phyloP scores from a whole-genome alignment of 1,140 invertebrate genomes.

The Radopholus similis region DNA sequence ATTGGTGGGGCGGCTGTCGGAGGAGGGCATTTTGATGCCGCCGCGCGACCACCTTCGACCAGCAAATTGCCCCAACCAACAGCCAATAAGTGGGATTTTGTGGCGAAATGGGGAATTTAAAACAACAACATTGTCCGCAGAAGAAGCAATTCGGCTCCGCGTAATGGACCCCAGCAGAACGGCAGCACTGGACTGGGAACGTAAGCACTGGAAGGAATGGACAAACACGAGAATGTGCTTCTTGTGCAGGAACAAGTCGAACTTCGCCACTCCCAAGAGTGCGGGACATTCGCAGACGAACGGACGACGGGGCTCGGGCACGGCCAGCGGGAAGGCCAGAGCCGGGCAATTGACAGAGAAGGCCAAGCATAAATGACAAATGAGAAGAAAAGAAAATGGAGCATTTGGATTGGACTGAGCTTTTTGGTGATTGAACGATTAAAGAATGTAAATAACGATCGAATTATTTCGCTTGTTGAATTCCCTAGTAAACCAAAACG shows the following conservation, averaged over 20 bases:
- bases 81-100: background rate
- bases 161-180: no score
- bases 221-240: background rate
- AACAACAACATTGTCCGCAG: background rate
- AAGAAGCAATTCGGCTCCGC: conserved; percentile 10
- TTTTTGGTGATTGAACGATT: no score
- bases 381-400: no score
- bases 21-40: background rate
- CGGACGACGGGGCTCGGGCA: no score
- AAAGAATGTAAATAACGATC: no score
- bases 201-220: background rate
- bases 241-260: background rate
- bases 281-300: no score
- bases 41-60: background rate
- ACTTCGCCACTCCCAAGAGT: background rate
- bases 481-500: no score
- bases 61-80: conserved; percentile 1
- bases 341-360: no score
- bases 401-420: no score
- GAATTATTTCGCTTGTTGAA: no score
- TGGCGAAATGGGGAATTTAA: background rate
- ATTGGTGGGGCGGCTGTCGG: background rate
- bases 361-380: no score
- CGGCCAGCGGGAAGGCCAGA: no score
- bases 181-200: background rate